A percentile compares a stretch with the other conserved stretches of the same genome.
phyloP scores from a whole-genome alignment of 2,113 vertebrate species.

The Jaculus jaculus region DNA sequence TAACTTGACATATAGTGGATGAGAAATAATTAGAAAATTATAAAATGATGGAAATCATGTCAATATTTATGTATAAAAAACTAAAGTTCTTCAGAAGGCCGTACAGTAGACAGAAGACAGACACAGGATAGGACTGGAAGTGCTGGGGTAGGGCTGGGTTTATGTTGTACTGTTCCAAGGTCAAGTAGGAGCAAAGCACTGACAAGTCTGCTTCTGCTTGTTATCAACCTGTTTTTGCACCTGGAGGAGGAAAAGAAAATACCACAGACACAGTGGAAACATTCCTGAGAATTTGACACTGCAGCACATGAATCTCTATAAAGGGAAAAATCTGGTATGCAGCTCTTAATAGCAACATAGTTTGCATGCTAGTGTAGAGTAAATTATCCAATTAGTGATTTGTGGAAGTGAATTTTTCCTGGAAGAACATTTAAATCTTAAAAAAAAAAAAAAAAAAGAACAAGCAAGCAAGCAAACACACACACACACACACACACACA shows the following conservation, averaged over 20 bases:
- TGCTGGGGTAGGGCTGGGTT: not conserved
- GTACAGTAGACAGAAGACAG: not conserved
- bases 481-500: not conserved
- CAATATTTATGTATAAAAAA: not conserved
- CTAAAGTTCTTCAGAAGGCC: not conserved
- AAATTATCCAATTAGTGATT: constrained; percentile 35
- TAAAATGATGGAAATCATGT: constrained; percentile 33
- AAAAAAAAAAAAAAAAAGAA: not conserved
- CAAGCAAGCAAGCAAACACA: not conserved
- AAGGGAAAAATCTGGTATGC: constrained; percentile 62
- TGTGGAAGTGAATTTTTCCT: constrained; percentile 44
- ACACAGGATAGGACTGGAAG: not conserved
- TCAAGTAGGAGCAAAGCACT: constrained; percentile 2
- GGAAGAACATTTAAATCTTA: constrained; percentile 53
- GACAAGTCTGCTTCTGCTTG: constrained; percentile 52
- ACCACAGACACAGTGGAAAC: constrained; percentile 45
- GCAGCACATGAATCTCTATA: constrained; percentile 67
- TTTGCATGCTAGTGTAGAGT: not conserved
- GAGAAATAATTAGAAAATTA: not conserved
- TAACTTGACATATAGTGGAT: not conserved
- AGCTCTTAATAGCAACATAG: constrained; percentile 16
- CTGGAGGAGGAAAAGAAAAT: constrained; percentile 67
- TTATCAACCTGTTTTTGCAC: constrained; percentile 62
- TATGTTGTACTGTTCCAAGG: constrained; percentile 41
- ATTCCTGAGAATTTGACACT: constrained; percentile 63